Base-by-base conservation (phyloP, 1,140 invertebrate species). In the Rhynchophorus ferrugineus region DNA sequence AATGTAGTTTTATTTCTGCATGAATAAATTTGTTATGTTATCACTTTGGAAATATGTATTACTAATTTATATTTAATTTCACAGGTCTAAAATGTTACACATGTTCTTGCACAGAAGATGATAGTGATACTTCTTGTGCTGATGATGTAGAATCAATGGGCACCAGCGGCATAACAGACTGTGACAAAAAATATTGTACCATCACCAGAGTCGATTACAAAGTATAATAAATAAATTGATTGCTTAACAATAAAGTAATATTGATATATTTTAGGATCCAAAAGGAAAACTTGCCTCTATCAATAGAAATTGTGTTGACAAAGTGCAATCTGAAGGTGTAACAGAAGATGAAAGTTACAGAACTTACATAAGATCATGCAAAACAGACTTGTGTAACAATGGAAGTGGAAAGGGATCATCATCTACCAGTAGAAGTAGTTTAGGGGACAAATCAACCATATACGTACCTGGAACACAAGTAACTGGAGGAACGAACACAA, bases 121-220 rank as follows among this genome's bases (percentile, higher is more conserved):
- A 59, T 20, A 2, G 48, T 35, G 49, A 56, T 24, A 48, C 48
- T 14, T 24, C 35, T 14, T 59, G 57, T 47, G 48, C 38, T 9
- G 53, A 56, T 22, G 37, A 56, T 44, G 33, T 51, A 3, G 37
- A 16, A 2, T 48, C 44, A 13, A 3, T 13, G 13, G 41, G 35
- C 6, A 20, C 19, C n/a, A 37, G 16, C 3, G 43, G 20, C 9
- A 52, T 59, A n/a, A 52, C 52, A n/a, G 57, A 59, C 20, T 59
- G 57, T 44, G 57, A 59, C 36, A 59, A 59, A 56, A 59, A 56
- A 49, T 59, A 56, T 17, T 59, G 57, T 21, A 51, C 43, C 3
- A 51, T 59, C 2, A 45, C 41, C 6, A 20, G 52, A 41, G 7
- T 50, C 3, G 57, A 59, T 16, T 59, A 59, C 34, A 37, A 52